Evolutionary conservation across 1,140 invertebrate species (phyloP), one percentile per base, ranked within the genome.

Genomic region (Lepidostoma basale): DNA sequence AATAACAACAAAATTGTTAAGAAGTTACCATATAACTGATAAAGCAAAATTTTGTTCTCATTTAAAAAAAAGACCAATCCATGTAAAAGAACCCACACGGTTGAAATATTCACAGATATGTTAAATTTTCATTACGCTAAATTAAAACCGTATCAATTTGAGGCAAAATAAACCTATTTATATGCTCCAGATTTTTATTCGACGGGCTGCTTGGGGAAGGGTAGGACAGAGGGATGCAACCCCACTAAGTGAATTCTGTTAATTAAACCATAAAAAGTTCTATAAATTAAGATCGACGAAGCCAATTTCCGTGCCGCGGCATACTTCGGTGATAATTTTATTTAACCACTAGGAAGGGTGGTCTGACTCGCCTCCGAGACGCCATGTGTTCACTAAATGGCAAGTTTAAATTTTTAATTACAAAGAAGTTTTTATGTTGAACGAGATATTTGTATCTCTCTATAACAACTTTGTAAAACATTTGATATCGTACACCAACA

Each of bases 241-340:
- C 75, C 75, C 74, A 74, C 77, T 79, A 82, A 83, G 82, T 83
- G 81, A 82, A 82, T 83, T 82, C 80, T 77, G 81, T 83, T 83
- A 83, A 83, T 83, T 83, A 83, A 83, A 83, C 82, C 82, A 82
- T 83, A 83, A 83, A 83, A 83, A 83, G 78, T 83, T 83, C 81
- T 76, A 83, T 83, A 83, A 83, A 83, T 83, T 81, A 83, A 83
- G 79, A 82, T 81, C 79, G 75, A 77, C 71, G 68, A 68, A 79
- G 79, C 80, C 82, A 77, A 80, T 82, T 82, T 79, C 78, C 79
- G 79, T 68, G 65, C 69, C 67, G 64, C 45, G 59, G 68, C 67
- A 68, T 73, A 73, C 60, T 62, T 54, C 47, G 60, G 28, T 60
- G 54, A 63, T 73, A 70, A 73, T 73, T 73, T 70, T 70, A 68